Percentiles rank a stretch among this genome's conserved stretches.
phyloP scores from a whole-genome alignment of 2,113 vertebrate genomes.

The Paradoxurus hermaphroditus region DNA sequence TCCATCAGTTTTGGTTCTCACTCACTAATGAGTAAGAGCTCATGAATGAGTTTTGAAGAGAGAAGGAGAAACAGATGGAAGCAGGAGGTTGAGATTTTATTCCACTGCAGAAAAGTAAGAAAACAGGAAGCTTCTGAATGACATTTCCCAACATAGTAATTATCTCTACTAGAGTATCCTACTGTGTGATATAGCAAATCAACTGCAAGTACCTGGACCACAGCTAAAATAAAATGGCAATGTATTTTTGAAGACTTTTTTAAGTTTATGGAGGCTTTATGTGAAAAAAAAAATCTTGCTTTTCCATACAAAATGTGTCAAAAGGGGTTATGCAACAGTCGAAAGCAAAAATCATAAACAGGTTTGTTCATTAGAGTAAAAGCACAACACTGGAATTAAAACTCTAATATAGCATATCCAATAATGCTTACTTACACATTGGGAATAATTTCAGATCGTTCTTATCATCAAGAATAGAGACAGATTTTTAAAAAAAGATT shows the following conservation, averaged over 20 bases:
- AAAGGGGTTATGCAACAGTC: background rate
- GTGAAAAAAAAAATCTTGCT: constrained; percentile 9
- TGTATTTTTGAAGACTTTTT: background rate
- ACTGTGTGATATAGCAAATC: constrained; percentile 46
- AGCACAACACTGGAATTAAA: constrained; percentile 32
- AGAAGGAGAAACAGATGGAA: constrained; percentile 13
- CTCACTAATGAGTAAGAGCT: constrained; percentile 6
- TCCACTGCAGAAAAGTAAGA: background rate
- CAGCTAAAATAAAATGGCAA: constrained; percentile 15
- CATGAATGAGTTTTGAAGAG: constrained; percentile 25
- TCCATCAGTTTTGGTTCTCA: constrained; percentile 23
- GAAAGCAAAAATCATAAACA: constrained; percentile 45
- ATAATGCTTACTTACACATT: constrained; percentile 9
- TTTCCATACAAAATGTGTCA: constrained; percentile 54
- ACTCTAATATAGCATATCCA: constrained; percentile 36
- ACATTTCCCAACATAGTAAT: constrained; percentile 33
- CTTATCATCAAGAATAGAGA: constrained; percentile 35
- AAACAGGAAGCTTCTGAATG: constrained; percentile 38
- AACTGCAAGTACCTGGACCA: constrained; percentile 6
- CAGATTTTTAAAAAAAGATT: background rate
- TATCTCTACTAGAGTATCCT: constrained; percentile 37
- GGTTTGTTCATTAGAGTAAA: constrained; percentile 44
- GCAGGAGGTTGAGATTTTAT: constrained; percentile 25
- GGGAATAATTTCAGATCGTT: constrained; percentile 50
- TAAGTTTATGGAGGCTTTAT: constrained; percentile 11